These are phyloP conservation scores for Rhimphoctona megacephalus DNA, from an alignment of 2,888 invertebrate species.

Conservation along the genomic window DNA sequence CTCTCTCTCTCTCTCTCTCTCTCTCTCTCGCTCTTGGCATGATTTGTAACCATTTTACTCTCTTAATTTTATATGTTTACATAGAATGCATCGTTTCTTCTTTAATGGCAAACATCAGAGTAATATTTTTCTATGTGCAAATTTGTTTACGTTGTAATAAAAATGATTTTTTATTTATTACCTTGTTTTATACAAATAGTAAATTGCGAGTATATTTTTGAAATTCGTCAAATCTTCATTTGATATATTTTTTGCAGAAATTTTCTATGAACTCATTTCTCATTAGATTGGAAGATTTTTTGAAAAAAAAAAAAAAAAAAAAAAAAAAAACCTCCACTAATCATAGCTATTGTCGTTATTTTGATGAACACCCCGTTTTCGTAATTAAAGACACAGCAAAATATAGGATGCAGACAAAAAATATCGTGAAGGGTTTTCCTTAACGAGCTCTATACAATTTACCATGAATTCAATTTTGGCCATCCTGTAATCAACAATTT, in stretches of 20 bases:
- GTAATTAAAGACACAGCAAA: neutral
- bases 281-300: neutral
- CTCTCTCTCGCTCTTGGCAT: constrained; percentile 38
- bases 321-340: neutral
- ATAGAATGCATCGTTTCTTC: neutral
- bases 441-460: constrained; percentile 15
- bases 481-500: constrained; percentile 34
- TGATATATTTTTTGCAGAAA: too few relatives aligned
- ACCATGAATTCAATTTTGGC: constrained; percentile 10
- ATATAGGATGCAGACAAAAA: neutral
- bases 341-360: neutral
- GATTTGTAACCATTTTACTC: constrained; percentile 47
- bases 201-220: too few relatives aligned
- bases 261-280: neutral
- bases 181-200: too few relatives aligned
- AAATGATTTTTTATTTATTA: too few relatives aligned
- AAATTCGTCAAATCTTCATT: too few relatives aligned
- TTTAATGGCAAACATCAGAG: too few relatives aligned
- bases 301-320: neutral
- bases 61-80: constrained; percentile 2
- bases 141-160: too few relatives aligned
- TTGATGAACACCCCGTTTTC: neutral
- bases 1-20: constrained; percentile 25
- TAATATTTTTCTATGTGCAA: too few relatives aligned
- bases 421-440: neutral